These are phyloP conservation scores for Drosophila asahinai DNA, from an alignment of 1,140 invertebrate species.

Conservation along the genomic window DNA sequence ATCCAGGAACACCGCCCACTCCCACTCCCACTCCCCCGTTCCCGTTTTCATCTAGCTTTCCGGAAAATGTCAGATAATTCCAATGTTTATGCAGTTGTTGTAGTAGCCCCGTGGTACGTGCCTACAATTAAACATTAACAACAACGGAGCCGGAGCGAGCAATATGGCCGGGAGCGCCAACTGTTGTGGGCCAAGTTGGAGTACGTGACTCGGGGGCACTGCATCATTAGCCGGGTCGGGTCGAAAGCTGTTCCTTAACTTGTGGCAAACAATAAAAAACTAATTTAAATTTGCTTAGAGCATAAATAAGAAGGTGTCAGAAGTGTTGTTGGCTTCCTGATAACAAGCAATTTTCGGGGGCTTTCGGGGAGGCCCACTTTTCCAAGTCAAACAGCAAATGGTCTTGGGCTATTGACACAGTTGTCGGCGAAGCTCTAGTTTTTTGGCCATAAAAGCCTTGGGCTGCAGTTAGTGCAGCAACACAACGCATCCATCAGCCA, in stretches of 20 bases:
- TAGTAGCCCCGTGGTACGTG: conserved; percentile 62
- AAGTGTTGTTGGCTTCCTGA: conserved; percentile 59
- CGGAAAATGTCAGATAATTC: conserved; percentile 41
- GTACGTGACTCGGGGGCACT: conserved; percentile 72
- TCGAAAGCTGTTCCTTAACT: conserved; percentile 23
- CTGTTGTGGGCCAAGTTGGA: conserved; percentile 55
- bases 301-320: conserved; percentile 76
- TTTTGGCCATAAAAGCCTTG: conserved; percentile 54
- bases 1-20: conserved; percentile 11
- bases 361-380: conserved; percentile 14
- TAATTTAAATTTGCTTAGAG: conserved; percentile 81
- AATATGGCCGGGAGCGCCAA: conserved; percentile 37
- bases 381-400: conserved; percentile 30
- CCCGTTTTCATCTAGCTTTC: not conserved
- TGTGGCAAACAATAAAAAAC: conserved; percentile 74
- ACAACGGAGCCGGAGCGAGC: conserved; percentile 17
- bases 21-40: not conserved
- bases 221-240: conserved; percentile 67
- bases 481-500: conserved; percentile 54
- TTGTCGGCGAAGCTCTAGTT: conserved; percentile 16
- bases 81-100: conserved; percentile 77
- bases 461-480: conserved; percentile 19
- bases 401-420: conserved; percentile 52
- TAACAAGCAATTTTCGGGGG: conserved; percentile 23
- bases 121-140: conserved; percentile 80